These are phyloP conservation scores for Oreocharis arfaki DNA, from an alignment of 2,113 vertebrate genomes.

Conservation along the genomic window DNA sequence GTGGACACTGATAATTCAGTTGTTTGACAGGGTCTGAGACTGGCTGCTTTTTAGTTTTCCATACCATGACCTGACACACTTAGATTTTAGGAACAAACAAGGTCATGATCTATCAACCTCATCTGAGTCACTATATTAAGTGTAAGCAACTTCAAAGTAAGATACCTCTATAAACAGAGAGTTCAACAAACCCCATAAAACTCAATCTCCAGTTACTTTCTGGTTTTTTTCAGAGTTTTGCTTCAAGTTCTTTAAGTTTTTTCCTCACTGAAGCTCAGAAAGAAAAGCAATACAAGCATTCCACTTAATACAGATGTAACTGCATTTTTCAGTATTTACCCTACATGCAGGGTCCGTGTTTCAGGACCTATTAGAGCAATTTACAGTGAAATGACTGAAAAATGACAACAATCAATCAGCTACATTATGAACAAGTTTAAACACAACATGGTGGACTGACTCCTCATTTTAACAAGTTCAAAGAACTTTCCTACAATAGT, in stretches of 20 bases:
- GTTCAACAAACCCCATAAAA: not conserved
- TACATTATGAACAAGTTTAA: not conserved
- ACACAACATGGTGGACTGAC: not conserved
- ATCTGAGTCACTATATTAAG: not conserved
- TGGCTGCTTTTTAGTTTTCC: not conserved
- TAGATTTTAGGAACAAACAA: not conserved
- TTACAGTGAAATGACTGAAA: not conserved
- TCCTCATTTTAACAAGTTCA: not conserved
- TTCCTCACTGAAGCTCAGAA: not conserved
- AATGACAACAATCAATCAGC: rapidly evolving
- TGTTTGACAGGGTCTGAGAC: not conserved
- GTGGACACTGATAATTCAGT: not conserved
- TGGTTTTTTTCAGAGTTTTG: not conserved
- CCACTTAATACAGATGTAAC: not conserved
- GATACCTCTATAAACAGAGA: not conserved
- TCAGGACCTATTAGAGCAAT: not conserved
- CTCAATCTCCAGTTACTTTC: not conserved
- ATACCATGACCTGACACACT: not conserved
- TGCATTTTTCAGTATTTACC: not conserved
- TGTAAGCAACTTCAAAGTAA: not conserved
- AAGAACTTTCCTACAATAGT: not conserved
- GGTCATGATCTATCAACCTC: not conserved
- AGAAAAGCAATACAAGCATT: not conserved
- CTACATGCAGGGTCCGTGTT: not conserved
- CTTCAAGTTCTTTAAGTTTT: not conserved